A percentile compares a stretch with the other conserved stretches of the same genome.
phyloP scores from a whole-genome alignment of 2,888 invertebrate genomes.

The Clistopyga incitator region DNA sequence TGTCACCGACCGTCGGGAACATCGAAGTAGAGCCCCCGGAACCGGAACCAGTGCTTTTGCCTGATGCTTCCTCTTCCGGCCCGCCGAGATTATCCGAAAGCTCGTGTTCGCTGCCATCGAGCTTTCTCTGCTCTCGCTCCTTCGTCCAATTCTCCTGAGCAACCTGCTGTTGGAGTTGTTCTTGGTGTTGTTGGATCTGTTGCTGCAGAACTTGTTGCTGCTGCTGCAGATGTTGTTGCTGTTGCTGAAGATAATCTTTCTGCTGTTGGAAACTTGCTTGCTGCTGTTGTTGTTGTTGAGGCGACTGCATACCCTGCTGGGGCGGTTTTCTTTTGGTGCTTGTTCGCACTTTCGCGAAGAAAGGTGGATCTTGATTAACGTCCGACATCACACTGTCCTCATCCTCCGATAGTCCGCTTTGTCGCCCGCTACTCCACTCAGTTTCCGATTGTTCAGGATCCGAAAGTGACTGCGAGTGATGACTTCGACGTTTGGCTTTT shows the following conservation, averaged over 20 bases:
- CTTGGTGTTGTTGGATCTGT: constrained; percentile 78
- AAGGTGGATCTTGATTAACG: constrained; percentile 87
- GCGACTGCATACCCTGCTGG: constrained; percentile 68
- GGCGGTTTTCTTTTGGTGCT: constrained; percentile 82
- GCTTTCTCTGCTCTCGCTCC: constrained; percentile 85
- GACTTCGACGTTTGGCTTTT: constrained; percentile 91
- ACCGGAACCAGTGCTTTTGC: constrained; percentile 87
- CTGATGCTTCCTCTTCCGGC: constrained; percentile 86
- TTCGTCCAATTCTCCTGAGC: constrained; percentile 84
- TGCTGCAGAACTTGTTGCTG: constrained; percentile 79
- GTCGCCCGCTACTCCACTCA: constrained; percentile 90
- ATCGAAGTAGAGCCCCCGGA: constrained; percentile 87
- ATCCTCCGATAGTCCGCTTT: constrained; percentile 90
- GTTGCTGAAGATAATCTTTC: constrained; percentile 84
- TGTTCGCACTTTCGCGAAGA: constrained; percentile 88
- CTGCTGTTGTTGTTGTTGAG: constrained; percentile 68
- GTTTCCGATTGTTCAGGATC: constrained; percentile 92
- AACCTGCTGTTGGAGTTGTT: constrained; percentile 79
- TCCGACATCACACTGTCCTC: constrained; percentile 90
- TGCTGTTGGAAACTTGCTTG: constrained; percentile 81
- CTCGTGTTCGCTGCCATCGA: constrained; percentile 87
- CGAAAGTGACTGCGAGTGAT: constrained; percentile 88
- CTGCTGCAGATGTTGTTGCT: constrained; percentile 70
- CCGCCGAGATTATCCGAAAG: constrained; percentile 86
- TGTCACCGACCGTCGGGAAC: constrained; percentile 91